Conservation (phyloP, 2,888 invertebrate species). For the Arenicola marina region DNA sequence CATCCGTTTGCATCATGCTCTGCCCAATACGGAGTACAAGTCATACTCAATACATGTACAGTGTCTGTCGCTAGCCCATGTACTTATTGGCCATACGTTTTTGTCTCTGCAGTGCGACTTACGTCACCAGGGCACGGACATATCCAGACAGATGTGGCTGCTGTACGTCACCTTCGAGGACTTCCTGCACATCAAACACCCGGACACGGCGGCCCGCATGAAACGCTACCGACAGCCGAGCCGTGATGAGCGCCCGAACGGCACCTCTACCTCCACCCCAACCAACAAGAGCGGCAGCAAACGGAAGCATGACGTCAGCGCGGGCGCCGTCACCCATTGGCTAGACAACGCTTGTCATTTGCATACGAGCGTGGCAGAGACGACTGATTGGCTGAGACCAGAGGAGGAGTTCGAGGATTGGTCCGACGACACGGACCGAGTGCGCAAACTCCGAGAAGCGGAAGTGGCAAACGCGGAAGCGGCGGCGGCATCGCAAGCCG, state of each 20-base stretch:
- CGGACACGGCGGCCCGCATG: not conserved
- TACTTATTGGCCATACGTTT: too few species aligned
- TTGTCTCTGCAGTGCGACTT: too few species aligned
- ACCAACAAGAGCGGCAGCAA: not conserved
- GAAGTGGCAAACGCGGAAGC: not conserved
- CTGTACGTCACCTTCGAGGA: not conserved
- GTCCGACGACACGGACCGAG: constrained; percentile 3
- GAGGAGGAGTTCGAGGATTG: not conserved
- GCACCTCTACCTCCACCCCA: not conserved
- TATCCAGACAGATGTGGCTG: constrained; percentile 4
- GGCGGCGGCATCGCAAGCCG: too few species aligned
- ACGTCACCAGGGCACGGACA: not conserved
- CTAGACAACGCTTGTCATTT: not conserved
- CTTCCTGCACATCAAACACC: not conserved
- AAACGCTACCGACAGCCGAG: not conserved
- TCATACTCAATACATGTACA: too few species aligned
- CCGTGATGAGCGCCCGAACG: too few species aligned
- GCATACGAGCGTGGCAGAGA: not conserved
- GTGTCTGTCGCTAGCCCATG: too few species aligned
- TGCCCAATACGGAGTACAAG: too few species aligned
- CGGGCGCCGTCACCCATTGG: not conserved
- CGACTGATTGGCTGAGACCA: not conserved
- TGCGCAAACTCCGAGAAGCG: not conserved
- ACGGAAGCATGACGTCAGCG: not conserved
- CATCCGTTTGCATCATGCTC: too few species aligned